phyloP scores from a whole-genome alignment of 1,140 invertebrate species.

The Harpegnathos saltator region DNA sequence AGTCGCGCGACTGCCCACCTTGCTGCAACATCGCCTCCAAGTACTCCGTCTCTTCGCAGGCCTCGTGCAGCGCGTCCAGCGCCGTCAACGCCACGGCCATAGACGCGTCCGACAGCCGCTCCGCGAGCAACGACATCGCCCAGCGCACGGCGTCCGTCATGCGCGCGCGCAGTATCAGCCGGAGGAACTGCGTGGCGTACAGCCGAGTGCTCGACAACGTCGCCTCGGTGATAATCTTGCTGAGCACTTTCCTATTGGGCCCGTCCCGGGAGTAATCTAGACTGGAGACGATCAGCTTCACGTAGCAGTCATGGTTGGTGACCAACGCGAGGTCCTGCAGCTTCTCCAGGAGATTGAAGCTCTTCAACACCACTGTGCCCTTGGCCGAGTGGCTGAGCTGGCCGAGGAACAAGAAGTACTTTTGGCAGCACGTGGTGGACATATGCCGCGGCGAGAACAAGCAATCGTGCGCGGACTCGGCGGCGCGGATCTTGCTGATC shows the following conservation, averaged over 20 bases:
- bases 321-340: slow-evolving; percentile 92
- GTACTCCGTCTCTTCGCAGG: slow-evolving; percentile 94
- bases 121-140: slow-evolving; percentile 93
- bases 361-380: slow-evolving; percentile 91
- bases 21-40: slow-evolving; percentile 90
- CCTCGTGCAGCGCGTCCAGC: slow-evolving; percentile 95
- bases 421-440: slow-evolving; percentile 94
- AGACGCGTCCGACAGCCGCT: slow-evolving; percentile 93
- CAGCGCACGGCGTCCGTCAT: slow-evolving; percentile 87
- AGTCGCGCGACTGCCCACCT: slow-evolving; percentile 71
- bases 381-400: slow-evolving; percentile 91
- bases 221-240: slow-evolving; percentile 89
- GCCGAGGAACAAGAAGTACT: slow-evolving; percentile 97
- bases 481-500: slow-evolving; percentile 90
- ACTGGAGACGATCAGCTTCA: slow-evolving; percentile 96
- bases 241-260: slow-evolving; percentile 80
- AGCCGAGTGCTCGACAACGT: slow-evolving; percentile 91
- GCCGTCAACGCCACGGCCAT: slow-evolving; percentile 92
- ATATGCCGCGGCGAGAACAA: slow-evolving; percentile 95
- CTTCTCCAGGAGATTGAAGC: slow-evolving; percentile 92
- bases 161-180: slow-evolving; percentile 92
- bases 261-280: slow-evolving; percentile 93
- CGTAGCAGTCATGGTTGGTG: slow-evolving; percentile 95
- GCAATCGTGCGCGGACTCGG: slow-evolving; percentile 93
- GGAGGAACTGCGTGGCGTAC: slow-evolving; percentile 96